Evolutionary conservation across 2,797 vertebrate genomes (phyloP).

Genomic region (Cossypha polioptera): DNA sequence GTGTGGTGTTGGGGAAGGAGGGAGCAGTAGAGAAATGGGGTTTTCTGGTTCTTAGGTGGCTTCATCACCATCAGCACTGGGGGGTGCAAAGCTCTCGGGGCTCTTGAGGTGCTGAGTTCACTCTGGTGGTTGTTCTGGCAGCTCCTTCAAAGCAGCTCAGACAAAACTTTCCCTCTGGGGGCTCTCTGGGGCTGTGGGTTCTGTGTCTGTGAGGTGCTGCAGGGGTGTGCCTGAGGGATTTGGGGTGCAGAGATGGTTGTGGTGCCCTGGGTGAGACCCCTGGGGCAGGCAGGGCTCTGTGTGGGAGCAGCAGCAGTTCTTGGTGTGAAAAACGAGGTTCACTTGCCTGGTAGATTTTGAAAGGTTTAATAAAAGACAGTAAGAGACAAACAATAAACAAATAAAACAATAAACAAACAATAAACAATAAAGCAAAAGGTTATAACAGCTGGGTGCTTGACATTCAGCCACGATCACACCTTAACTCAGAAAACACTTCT

Average conservation of each 20-base stretch:
- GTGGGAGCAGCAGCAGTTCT: neutral
- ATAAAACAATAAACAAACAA: too few species aligned
- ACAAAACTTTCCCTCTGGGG: neutral
- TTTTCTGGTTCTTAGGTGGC: neutral
- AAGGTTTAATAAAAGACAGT: too few species aligned
- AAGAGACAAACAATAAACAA: too few species aligned
- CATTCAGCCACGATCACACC: too few species aligned
- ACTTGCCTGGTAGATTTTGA: too few species aligned
- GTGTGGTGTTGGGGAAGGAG: neutral
- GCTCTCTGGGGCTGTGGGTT: neutral
- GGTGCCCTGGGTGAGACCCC: neutral
- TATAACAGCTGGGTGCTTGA: too few species aligned
- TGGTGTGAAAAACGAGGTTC: too few species aligned
- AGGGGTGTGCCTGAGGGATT: fast-evolving
- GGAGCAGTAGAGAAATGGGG: neutral
- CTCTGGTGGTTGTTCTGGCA: neutral
- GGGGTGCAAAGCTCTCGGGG: neutral
- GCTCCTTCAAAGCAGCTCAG: neutral
- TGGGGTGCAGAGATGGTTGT: neutral
- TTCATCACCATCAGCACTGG: neutral
- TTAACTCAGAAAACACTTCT: too few species aligned
- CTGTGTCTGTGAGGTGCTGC: neutral
- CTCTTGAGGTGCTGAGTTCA: fast-evolving
- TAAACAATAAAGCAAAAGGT: too few species aligned
- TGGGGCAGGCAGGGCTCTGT: neutral